A percentile compares a stretch with the other conserved stretches of the same genome.
Conservation (phyloP, 2,797 vertebrate species). For the Coccyzus lansbergi region DNA sequence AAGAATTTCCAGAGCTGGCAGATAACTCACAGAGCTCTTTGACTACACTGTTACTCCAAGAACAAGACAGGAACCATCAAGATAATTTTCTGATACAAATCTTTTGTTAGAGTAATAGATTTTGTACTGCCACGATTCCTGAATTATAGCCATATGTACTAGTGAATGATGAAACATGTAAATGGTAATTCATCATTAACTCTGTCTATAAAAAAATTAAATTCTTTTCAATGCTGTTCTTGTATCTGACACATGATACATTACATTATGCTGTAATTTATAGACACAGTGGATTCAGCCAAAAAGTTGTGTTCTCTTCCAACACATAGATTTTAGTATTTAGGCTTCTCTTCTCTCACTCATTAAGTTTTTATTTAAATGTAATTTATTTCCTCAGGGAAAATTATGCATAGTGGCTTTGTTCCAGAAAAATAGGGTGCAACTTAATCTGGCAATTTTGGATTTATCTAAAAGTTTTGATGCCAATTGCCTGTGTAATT, state of each 20-base stretch:
- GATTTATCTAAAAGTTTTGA: conserved; percentile 27
- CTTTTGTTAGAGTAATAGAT: conserved; percentile 70
- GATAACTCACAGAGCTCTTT: conserved; percentile 46
- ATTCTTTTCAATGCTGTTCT: conserved; percentile 61
- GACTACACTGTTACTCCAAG: conserved; percentile 41
- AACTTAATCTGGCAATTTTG: conserved; percentile 44
- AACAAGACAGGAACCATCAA: conserved; percentile 66
- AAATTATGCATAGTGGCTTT: conserved; percentile 25
- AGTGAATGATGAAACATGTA: conserved; percentile 66
- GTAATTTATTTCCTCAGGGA: conserved; percentile 46
- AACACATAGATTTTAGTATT: conserved; percentile 48
- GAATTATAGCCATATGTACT: conserved; percentile 65
- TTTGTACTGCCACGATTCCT: conserved; percentile 58
- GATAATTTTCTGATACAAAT: conserved; percentile 71
- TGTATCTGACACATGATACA: conserved; percentile 64
- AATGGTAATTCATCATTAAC: conserved; percentile 72
- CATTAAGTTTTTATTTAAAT: conserved; percentile 63
- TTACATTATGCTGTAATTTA: conserved; percentile 56
- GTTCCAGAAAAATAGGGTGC: conserved; percentile 54
- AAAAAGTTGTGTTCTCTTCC: conserved; percentile 56
- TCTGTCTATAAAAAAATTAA: conserved; percentile 57
- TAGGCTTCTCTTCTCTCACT: conserved; percentile 39
- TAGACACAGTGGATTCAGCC: conserved; percentile 28
- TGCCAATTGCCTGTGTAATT: conserved; percentile 28
- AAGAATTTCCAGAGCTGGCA: conserved; percentile 64